Conservation (phyloP, 2,888 invertebrate genomes). For the Fissipunctia ypsillon region DNA sequence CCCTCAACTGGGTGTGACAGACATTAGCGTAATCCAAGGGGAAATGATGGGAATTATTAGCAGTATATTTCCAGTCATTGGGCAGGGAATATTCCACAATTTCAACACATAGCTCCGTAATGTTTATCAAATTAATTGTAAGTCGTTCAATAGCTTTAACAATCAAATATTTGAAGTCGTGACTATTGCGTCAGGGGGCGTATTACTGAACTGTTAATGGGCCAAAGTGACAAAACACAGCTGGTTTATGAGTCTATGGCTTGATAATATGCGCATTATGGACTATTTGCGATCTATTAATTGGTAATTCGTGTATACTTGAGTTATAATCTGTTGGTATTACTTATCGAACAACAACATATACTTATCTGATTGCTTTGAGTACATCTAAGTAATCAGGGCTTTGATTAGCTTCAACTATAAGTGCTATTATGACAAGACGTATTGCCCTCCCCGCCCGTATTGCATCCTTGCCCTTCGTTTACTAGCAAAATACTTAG, state of each 20-base stretch:
- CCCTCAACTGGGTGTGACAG: slow-evolving; percentile 10
- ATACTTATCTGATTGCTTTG: slow-evolving; percentile 30
- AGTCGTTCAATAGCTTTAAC: slow-evolving; percentile 43
- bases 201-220: slow-evolving; percentile 28
- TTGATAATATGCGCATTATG: slow-evolving; percentile 20
- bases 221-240: slow-evolving; percentile 17
- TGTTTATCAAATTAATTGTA: slow-evolving; percentile 47
- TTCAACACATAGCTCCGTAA: slow-evolving; percentile 23
- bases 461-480: too few relatives aligned
- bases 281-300: slow-evolving; percentile 21
- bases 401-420: neutral
- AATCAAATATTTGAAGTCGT: slow-evolving; percentile 49
- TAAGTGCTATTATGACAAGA: neutral
- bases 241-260: slow-evolving; percentile 35
- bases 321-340: slow-evolving; percentile 4
- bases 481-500: neutral
- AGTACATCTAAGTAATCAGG: slow-evolving; percentile 9
- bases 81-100: slow-evolving; percentile 14
- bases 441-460: neutral
- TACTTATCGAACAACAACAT: neutral
- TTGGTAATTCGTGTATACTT: slow-evolving; percentile 17
- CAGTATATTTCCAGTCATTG: neutral
- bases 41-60: neutral
- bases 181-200: slow-evolving; percentile 43
- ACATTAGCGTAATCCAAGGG: slow-evolving; percentile 5